A percentile compares a stretch with the other conserved stretches of the same genome.
phyloP scores from a whole-genome alignment of 1,140 invertebrate genomes.

The Gryon sp. region DNA sequence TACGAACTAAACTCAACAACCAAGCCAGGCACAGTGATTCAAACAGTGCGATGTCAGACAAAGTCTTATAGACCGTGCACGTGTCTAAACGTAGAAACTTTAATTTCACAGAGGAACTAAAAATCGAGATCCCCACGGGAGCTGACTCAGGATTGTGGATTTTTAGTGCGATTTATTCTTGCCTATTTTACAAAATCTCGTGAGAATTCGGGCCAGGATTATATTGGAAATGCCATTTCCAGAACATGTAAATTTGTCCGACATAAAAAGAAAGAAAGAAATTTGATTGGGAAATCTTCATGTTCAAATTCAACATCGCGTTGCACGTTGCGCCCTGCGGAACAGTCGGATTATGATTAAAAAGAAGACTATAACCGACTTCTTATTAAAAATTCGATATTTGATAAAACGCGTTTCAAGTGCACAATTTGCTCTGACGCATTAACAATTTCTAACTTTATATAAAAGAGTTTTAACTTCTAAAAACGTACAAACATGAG shows the following conservation, averaged over 20 bases:
- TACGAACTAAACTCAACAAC: slow-evolving; percentile 47
- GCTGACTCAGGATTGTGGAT: slow-evolving; percentile 57
- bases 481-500: slow-evolving; percentile 19
- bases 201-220: slow-evolving; percentile 29
- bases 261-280: slow-evolving; percentile 7
- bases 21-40: slow-evolving; percentile 52
- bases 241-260: neutral
- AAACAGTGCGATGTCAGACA: slow-evolving; percentile 58
- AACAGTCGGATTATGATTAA: slow-evolving; percentile 11
- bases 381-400: slow-evolving; percentile 22
- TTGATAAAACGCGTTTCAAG: neutral
- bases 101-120: slow-evolving; percentile 52
- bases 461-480: slow-evolving; percentile 7
- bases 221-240: slow-evolving; percentile 23
- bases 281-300: neutral
- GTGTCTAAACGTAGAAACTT: slow-evolving; percentile 60
- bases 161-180: slow-evolving; percentile 47
- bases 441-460: slow-evolving; percentile 26
- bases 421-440: neutral
- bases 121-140: slow-evolving; percentile 41
- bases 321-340: neutral
- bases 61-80: slow-evolving; percentile 50
- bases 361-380: neutral
- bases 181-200: slow-evolving; percentile 41
- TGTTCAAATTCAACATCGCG: neutral